Evolutionary conservation across 2,113 vertebrate species (phyloP), one percentile per base, ranked within the genome.

Genomic region (Vireo altiloquus): DNA sequence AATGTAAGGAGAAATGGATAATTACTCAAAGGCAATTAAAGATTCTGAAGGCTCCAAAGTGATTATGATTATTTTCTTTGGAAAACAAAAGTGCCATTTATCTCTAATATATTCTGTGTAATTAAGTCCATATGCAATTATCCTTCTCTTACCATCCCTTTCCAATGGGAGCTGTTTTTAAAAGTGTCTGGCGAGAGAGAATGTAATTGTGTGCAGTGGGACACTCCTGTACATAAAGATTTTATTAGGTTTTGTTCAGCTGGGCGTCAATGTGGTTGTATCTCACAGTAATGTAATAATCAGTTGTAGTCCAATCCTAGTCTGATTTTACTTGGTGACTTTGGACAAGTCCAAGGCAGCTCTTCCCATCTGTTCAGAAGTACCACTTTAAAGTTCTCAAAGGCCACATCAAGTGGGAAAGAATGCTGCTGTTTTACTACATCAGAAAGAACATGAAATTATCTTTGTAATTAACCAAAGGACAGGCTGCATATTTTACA

Each of bases 51-150:
- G 24, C 82, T 96, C 74, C 86, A 77, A 49, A 84, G 71, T 95
- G 96, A 97, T 96, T 94, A 95, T 82, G 83, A 94, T 96, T 96
- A 96, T 98, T 97, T 97, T 92, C 77, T 96, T 96, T 86, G 46
- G 82, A 92, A 95, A 97, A 86, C 10, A 53, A 81, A 86, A 95
- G 52, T 84, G 52, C 84, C 44, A 87, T 96, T 96, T 97, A 89
- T 97, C 84, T 97, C 87, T 85, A 93, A 96, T 91, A 44, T 86
- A 93, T 92, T 70, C 72, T 84, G 33, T 79, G 44, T 90, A 97
- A 94, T 96, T 97, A 97, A 96, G 92, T 59, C 78, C 84, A 81
- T 86, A 59, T 87, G 78, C 59, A 96, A 90, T 95, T 95, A 96
- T 96, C 82, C 79, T 95, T 91, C 53, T 89, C 53, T 96, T 89